Percentiles rank a stretch among this genome's conserved stretches.
These are phyloP conservation scores for Ammospiza caudacuta DNA, from an alignment of 2,113 vertebrate genomes.

Conservation along the genomic window DNA sequence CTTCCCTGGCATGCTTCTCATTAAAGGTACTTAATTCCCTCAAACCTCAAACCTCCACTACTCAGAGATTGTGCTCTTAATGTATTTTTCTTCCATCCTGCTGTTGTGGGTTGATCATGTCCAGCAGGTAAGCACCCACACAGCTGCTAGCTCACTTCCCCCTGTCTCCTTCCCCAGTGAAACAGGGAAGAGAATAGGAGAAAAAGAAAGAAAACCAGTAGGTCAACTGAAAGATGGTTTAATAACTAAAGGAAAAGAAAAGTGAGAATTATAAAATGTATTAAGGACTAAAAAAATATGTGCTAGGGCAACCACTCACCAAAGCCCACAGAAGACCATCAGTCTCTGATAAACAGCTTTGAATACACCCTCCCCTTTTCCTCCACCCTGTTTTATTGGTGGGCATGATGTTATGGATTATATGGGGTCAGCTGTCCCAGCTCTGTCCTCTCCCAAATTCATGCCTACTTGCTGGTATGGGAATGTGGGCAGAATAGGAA, in stretches of 20 bases:
- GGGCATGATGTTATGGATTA: background rate
- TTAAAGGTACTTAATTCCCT: background rate
- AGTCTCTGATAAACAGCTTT: background rate
- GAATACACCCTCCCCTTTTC: background rate
- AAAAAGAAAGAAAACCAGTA: background rate
- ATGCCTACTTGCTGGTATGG: rapidly evolving
- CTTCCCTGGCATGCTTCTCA: background rate
- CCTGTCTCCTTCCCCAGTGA: background rate
- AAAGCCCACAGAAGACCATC: background rate
- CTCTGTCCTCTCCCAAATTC: background rate
- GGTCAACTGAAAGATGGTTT: background rate
- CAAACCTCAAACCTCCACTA: background rate
- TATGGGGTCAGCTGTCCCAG: background rate
- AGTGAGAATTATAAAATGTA: background rate
- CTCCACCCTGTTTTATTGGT: background rate
- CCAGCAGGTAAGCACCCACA: background rate
- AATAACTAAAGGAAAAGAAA: background rate
- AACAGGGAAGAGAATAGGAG: background rate
- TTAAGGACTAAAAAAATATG: background rate
- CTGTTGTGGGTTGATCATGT: background rate
- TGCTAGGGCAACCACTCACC: background rate
- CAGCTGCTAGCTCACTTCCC: background rate
- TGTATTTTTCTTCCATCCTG: background rate
- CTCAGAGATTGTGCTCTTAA: background rate
- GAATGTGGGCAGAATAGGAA: background rate